Percentiles rank a stretch among this genome's conserved stretches.
phyloP scores from a whole-genome alignment of 1,140 invertebrate genomes.

The Gryllus bimaculatus region DNA sequence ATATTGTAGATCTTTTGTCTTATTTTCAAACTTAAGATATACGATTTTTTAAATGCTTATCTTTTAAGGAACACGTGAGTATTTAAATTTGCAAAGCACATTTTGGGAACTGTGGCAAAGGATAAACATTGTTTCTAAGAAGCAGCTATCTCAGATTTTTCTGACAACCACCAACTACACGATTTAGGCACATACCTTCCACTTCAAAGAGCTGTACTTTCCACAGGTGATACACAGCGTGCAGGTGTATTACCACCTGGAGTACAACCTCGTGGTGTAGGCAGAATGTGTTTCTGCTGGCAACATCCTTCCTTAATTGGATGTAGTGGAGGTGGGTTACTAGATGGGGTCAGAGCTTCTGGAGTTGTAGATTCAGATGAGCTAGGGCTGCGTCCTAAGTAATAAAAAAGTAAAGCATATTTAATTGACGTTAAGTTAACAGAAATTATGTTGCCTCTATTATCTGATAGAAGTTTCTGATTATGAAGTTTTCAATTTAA shows the following conservation, averaged over 20 bases:
- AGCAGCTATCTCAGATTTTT: not conserved
- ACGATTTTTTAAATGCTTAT: too few relatives aligned
- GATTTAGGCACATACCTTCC: not conserved
- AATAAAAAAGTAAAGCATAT: not conserved
- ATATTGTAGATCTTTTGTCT: not conserved
- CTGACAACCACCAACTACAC: not conserved
- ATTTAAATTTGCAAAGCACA: not conserved
- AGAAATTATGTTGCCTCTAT: too few relatives aligned
- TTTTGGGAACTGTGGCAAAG: not conserved
- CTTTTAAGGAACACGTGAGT: not conserved
- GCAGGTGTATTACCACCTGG: conserved; percentile 10
- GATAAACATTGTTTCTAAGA: not conserved
- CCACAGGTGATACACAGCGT: conserved; percentile 13
- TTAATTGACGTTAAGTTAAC: too few relatives aligned
- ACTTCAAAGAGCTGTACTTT: conserved; percentile 16
- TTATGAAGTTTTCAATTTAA: too few relatives aligned
- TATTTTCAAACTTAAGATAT: too few relatives aligned
- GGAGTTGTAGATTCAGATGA: conserved; percentile 51
- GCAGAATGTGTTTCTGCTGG: not conserved
- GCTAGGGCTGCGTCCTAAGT: conserved; percentile 43
- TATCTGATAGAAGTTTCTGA: too few relatives aligned
- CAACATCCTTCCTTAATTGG: conserved; percentile 18
- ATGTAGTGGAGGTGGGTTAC: conserved; percentile 17
- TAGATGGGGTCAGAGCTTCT: conserved; percentile 35
- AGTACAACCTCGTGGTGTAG: not conserved